Evolutionary conservation across 2,888 invertebrate genomes (phyloP).

Genomic region (Protonemura montana): DNA sequence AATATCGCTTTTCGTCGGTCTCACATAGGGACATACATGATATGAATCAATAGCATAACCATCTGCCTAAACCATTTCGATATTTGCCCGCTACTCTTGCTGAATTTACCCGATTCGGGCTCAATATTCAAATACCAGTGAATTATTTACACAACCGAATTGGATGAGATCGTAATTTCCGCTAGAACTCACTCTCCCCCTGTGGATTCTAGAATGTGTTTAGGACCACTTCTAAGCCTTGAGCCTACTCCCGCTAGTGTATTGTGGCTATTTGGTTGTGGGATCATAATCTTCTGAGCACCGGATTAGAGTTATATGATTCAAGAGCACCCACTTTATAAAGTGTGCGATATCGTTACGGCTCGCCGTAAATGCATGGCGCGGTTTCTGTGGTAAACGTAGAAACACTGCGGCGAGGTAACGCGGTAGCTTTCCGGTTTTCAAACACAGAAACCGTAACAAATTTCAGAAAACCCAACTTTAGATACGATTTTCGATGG

Average conservation of each 20-base stretch:
- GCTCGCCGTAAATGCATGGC: background rate
- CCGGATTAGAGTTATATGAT: background rate
- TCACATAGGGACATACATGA: background rate
- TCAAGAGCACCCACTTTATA: background rate
- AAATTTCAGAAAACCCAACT: background rate
- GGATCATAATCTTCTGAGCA: background rate
- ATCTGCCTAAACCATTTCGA: background rate
- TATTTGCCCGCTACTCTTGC: background rate
- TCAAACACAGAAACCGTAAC: background rate
- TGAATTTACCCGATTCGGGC: background rate
- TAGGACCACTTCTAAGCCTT: background rate
- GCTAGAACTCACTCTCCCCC: background rate
- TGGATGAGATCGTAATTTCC: slow-evolving; percentile 33
- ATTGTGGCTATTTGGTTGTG: background rate
- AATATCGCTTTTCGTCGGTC: background rate
- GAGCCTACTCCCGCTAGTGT: background rate
- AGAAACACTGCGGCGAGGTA: background rate
- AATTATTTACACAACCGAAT: slow-evolving; percentile 7
- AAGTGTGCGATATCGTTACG: background rate
- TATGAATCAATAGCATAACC: background rate
- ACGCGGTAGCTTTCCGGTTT: background rate
- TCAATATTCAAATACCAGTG: background rate
- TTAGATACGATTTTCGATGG: slow-evolving; percentile 12
- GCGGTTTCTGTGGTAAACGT: background rate
- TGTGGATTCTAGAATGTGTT: background rate